Evolutionary conservation across 2,888 invertebrate species (phyloP).

Genomic region (Disparrhopalites patrizii): DNA sequence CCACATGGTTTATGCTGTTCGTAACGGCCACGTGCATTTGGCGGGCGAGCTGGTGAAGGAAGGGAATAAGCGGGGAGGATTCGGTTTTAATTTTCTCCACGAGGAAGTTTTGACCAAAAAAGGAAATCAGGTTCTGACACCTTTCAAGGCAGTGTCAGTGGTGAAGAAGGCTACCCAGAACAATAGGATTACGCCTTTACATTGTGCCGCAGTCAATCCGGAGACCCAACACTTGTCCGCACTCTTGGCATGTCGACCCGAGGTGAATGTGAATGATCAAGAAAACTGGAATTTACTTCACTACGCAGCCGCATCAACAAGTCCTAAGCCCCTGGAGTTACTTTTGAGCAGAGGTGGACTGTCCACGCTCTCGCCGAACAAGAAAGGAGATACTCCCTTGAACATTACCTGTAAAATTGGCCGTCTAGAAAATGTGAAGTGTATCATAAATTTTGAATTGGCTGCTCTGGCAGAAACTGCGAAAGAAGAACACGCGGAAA

Average conservation of each 20-base stretch:
- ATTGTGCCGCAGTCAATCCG: slow-evolving; percentile 57
- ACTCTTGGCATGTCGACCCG: slow-evolving; percentile 53
- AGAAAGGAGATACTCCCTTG: slow-evolving; percentile 52
- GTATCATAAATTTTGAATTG: slow-evolving; percentile 48
- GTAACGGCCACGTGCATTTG: slow-evolving; percentile 52
- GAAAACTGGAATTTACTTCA: slow-evolving; percentile 54
- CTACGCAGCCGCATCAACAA: slow-evolving; percentile 56
- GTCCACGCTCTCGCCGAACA: slow-evolving; percentile 45
- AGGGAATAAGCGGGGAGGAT: slow-evolving; percentile 34
- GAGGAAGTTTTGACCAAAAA: slow-evolving; percentile 34
- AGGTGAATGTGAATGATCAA: slow-evolving; percentile 54
- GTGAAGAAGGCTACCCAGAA: slow-evolving; percentile 46
- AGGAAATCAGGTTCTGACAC: slow-evolving; percentile 21
- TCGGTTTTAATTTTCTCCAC: slow-evolving; percentile 42
- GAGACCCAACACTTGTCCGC: slow-evolving; percentile 53
- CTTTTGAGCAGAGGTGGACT: slow-evolving; percentile 49
- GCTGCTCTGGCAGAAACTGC: background rate
- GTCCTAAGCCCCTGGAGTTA: slow-evolving; percentile 54
- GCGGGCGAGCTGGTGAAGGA: slow-evolving; percentile 43
- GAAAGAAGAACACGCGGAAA: slow-evolving; percentile 1
- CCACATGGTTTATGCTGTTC: slow-evolving; percentile 51
- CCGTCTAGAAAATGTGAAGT: slow-evolving; percentile 52
- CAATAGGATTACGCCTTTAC: slow-evolving; percentile 55
- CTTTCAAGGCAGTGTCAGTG: slow-evolving; percentile 48
- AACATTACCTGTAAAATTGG: slow-evolving; percentile 53